phyloP scores from a whole-genome alignment of 2,888 invertebrate species.

The Dermolepida albohirtum region DNA sequence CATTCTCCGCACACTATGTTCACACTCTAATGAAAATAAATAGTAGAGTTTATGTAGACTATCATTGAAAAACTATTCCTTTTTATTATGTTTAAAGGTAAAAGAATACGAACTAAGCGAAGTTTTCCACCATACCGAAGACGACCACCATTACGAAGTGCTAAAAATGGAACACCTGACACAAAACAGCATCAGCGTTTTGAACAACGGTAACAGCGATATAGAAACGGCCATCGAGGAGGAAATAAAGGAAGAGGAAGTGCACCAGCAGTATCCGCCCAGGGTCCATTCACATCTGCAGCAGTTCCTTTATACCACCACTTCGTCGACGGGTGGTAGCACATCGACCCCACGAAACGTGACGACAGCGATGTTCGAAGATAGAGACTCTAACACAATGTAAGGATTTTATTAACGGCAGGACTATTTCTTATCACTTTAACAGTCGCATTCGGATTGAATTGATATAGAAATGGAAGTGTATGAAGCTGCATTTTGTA shows the following conservation, averaged over 20 bases:
- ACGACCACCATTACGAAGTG: constrained; percentile 81
- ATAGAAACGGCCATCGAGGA: constrained; percentile 84
- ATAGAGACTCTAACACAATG: constrained; percentile 59
- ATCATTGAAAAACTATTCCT: constrained; percentile 38
- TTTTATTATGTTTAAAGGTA: constrained; percentile 68
- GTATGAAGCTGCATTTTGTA: too few relatives aligned
- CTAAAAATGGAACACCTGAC: constrained; percentile 71
- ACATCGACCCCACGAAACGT: constrained; percentile 40
- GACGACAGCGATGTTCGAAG: constrained; percentile 40
- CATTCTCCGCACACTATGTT: too few relatives aligned
- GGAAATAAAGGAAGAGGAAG: constrained; percentile 77
- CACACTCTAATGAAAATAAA: too few relatives aligned
- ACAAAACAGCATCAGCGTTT: constrained; percentile 67
- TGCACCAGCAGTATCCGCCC: constrained; percentile 54
- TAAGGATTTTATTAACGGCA: constrained; percentile 49
- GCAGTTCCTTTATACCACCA: constrained; percentile 54
- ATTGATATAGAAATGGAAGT: too few relatives aligned
- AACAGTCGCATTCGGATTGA: too few relatives aligned
- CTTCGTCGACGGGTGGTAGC: constrained; percentile 46
- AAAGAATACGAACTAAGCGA: constrained; percentile 90
- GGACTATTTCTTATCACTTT: too few relatives aligned
- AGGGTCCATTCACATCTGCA: constrained; percentile 51
- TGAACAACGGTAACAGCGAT: constrained; percentile 70
- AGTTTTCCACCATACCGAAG: constrained; percentile 85
- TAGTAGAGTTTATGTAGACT: too few relatives aligned